Percentiles rank a stretch among this genome's conserved stretches.
Evolutionary conservation across 2,113 vertebrate genomes (phyloP).

Genomic region (Carlito syrichta): DNA sequence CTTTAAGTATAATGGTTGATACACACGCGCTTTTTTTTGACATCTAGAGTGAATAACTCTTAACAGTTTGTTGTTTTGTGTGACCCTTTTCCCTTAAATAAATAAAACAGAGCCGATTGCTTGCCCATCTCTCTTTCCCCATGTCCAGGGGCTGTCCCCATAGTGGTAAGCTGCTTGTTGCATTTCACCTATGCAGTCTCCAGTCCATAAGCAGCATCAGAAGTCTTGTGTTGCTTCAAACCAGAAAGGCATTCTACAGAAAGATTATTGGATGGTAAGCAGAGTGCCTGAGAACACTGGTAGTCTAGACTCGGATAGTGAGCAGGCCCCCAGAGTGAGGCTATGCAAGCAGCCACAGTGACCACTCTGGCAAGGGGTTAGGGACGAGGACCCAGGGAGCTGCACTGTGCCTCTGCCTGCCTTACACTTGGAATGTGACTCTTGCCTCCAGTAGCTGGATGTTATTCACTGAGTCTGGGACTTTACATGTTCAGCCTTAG

Average conservation of each 20-base stretch:
- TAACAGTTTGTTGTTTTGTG: not conserved
- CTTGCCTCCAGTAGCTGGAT: too few species aligned
- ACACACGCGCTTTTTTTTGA: not conserved
- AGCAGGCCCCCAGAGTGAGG: not conserved
- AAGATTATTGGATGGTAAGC: not conserved
- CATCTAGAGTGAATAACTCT: not conserved
- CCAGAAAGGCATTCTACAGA: not conserved
- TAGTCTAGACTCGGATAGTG: not conserved
- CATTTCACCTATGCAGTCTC: not conserved
- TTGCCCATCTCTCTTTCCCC: not conserved
- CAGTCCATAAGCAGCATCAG: not conserved
- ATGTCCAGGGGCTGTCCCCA: rapidly evolving
- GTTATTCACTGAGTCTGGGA: not conserved
- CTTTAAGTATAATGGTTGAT: not conserved
- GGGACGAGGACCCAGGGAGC: not conserved
- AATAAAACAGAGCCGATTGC: not conserved
- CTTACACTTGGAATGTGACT: not conserved
- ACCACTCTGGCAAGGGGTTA: rapidly evolving
- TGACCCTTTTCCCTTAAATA: not conserved
- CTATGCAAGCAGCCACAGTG: not conserved
- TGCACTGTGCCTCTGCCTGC: rapidly evolving
- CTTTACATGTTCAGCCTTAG: not conserved
- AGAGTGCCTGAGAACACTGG: not conserved
- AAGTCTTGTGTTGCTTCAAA: not conserved
- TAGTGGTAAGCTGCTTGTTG: rapidly evolving